Evolutionary conservation across 1,140 invertebrate species (phyloP).

Genomic region (Drosophila yakuba): DNA sequence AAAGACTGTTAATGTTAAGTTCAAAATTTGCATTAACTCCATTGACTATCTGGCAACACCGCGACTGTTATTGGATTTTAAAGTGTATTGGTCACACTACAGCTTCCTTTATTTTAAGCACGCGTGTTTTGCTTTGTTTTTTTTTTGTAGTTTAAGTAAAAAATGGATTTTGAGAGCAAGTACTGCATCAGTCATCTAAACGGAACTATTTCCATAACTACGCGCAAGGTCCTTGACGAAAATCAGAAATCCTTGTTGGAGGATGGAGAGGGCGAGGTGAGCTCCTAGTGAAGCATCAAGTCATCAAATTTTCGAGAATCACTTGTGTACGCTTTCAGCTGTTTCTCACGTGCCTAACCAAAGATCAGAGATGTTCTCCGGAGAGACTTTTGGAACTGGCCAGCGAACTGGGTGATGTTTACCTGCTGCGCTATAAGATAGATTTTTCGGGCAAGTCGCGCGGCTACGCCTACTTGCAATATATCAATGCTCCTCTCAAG

Average conservation of each 20-base stretch:
- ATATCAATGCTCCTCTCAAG: slow-evolving; percentile 27
- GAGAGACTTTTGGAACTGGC: slow-evolving; percentile 39
- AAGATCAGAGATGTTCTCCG: background rate
- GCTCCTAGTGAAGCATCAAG: background rate
- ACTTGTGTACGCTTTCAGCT: slow-evolving; percentile 20
- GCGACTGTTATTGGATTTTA: accelerated
- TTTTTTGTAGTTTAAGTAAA: background rate
- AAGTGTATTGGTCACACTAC: background rate
- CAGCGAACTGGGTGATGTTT: slow-evolving; percentile 47
- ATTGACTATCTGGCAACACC: slow-evolving; percentile 5
- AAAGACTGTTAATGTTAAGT: too few relatives aligned
- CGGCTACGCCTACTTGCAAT: slow-evolving; percentile 66
- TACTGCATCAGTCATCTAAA: slow-evolving; percentile 41
- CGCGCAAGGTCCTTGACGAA: background rate
- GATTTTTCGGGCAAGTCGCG: slow-evolving; percentile 35
- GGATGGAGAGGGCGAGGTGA: slow-evolving; percentile 54
- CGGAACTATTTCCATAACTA: slow-evolving; percentile 51
- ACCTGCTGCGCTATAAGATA: slow-evolving; percentile 58
- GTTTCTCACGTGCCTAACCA: slow-evolving; percentile 26
- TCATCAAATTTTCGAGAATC: background rate
- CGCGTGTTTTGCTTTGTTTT: background rate
- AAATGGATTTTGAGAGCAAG: slow-evolving; percentile 24
- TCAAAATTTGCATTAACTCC: too few relatives aligned
- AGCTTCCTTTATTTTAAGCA: background rate
- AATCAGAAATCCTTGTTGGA: slow-evolving; percentile 1